Conservation (phyloP, 2,888 invertebrate species). For the Allolobophora icterica region DNA sequence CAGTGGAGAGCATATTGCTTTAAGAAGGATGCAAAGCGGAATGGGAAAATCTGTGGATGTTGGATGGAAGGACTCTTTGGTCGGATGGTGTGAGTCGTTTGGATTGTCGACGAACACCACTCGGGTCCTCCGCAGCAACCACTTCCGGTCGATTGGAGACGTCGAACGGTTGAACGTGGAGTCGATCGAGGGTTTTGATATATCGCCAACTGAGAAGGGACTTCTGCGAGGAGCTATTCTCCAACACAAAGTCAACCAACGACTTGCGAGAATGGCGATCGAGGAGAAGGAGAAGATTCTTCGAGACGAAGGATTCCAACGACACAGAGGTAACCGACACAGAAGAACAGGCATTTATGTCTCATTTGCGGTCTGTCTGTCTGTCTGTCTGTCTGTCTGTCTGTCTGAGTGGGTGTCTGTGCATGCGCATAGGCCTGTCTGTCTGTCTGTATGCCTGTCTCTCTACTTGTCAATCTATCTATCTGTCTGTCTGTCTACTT, state of each 20-base stretch:
- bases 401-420: no score
- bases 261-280: not conserved
- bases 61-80: not conserved
- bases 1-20: no score
- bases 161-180: not conserved
- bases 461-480: no score
- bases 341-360: no score
- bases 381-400: not conserved
- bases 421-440: no score
- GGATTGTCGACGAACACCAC: not conserved
- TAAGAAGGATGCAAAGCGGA: not conserved
- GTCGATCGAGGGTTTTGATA: not conserved
- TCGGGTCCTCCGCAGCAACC: not conserved
- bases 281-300: not conserved
- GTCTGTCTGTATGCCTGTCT: not conserved
- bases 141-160: not conserved
- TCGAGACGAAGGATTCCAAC: not conserved
- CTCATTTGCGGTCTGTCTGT: no score
- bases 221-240: not conserved
- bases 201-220: not conserved
- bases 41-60: not conserved
- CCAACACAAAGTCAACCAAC: not conserved
- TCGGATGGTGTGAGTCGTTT: conserved; percentile 17
- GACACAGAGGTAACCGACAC: no score
- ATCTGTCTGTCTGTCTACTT: no score